Evolutionary conservation across 2,888 invertebrate genomes (phyloP).

Genomic region (Ischnura elegans): DNA sequence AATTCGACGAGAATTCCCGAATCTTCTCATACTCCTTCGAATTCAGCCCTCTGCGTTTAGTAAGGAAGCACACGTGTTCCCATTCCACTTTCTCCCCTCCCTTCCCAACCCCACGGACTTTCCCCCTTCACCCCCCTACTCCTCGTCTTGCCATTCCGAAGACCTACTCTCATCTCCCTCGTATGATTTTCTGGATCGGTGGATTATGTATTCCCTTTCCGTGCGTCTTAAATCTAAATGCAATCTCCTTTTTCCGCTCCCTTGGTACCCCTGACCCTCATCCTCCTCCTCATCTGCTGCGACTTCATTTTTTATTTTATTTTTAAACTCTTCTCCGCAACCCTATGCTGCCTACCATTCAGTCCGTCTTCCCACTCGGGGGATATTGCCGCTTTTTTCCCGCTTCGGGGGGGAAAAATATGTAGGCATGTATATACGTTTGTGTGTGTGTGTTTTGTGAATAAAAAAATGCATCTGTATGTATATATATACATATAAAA

Average conservation of each 20-base stretch:
- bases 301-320: neutral
- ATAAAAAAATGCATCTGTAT: too few relatives aligned
- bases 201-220: conserved; percentile 38
- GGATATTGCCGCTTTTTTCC: conserved; percentile 9
- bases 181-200: conserved; percentile 38
- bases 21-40: too few relatives aligned
- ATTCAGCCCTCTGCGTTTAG: neutral
- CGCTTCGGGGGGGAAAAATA: neutral
- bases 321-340: neutral
- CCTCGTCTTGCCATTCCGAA: conserved; percentile 16
- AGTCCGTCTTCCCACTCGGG: neutral
- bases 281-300: neutral
- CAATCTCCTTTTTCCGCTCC: conserved; percentile 35
- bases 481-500: neutral
- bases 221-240: conserved; percentile 35
- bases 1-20: too few relatives aligned
- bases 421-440: neutral
- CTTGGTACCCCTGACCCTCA: conserved; percentile 20
- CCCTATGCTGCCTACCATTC: neutral
- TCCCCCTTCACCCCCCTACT: neutral
- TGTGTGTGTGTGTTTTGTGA: neutral
- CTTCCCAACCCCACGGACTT: neutral
- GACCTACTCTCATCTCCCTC: conserved; percentile 8
- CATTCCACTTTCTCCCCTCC: neutral
- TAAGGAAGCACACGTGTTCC: neutral